Conservation (phyloP, 2,113 vertebrate genomes). For the Anas platyrhynchos region DNA sequence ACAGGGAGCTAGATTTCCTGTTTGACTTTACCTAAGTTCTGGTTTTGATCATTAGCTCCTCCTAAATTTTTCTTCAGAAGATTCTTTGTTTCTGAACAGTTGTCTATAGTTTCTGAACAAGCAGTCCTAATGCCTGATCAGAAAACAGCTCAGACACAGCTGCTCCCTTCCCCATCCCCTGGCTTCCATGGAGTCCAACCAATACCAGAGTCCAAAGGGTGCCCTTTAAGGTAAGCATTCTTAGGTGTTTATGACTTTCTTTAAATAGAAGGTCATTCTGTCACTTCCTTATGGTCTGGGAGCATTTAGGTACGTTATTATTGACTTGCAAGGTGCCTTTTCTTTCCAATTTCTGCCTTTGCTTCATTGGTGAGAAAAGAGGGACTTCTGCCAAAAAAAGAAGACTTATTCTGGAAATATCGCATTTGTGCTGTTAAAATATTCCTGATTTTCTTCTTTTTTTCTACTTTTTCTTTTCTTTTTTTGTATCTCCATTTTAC, state of each 20-base stretch:
- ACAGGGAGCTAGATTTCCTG: neutral
- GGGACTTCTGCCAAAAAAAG: neutral
- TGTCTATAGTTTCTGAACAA: no score
- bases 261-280: neutral
- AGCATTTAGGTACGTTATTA: neutral
- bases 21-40: neutral
- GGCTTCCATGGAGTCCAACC: neutral
- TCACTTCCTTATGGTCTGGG: neutral
- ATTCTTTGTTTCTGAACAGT: neutral
- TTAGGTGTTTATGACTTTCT: neutral
- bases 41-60: neutral
- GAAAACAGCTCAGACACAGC: neutral
- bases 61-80: neutral
- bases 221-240: neutral
- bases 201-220: neutral
- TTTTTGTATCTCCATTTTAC: neutral
- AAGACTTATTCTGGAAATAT: neutral
- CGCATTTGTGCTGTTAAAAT: neutral
- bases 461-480: no score
- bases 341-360: neutral
- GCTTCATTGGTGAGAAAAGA: neutral
- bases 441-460: rapidly evolving
- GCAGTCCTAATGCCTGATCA: neutral
- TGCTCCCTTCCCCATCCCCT: neutral
- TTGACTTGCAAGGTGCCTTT: neutral